A percentile compares a stretch with the other conserved stretches of the same genome.
Conservation (phyloP, 2,797 vertebrate species). For the Arnoldichthys spilopterus region DNA sequence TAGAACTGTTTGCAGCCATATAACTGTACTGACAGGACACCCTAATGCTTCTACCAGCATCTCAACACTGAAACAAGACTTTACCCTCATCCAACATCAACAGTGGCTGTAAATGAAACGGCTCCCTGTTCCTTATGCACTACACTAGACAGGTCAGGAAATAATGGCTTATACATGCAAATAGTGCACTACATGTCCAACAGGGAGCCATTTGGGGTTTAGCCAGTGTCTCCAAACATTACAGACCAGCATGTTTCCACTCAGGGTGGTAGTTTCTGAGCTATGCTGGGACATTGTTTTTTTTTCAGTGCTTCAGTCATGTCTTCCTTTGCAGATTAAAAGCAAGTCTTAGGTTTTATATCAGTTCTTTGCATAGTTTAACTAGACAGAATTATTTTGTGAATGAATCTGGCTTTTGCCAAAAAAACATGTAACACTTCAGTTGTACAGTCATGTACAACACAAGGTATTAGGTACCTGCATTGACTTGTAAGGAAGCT, state of each 20-base stretch:
- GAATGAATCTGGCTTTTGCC: neutral
- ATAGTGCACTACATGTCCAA: neutral
- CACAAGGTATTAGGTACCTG: neutral
- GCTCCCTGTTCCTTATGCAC: neutral
- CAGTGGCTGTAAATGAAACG: neutral
- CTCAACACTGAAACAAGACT: constrained; percentile 1
- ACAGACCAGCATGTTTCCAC: neutral
- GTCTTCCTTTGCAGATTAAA: neutral
- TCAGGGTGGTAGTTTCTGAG: neutral
- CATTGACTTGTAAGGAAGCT: neutral
- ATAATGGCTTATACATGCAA: constrained; percentile 1
- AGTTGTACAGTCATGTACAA: too few species aligned
- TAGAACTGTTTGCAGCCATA: neutral
- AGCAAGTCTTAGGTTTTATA: neutral
- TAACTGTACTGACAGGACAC: constrained; percentile 46
- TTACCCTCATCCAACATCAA: constrained; percentile 21
- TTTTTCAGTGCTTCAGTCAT: neutral
- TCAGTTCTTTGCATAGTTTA: neutral
- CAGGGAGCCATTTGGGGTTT: neutral
- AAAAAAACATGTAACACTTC: neutral
- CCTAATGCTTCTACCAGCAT: constrained; percentile 50
- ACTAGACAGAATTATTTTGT: neutral
- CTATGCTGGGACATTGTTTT: neutral
- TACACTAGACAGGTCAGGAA: neutral
- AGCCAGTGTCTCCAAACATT: neutral